Conservation (phyloP, 2,797 vertebrate species). For the Manis javanica region DNA sequence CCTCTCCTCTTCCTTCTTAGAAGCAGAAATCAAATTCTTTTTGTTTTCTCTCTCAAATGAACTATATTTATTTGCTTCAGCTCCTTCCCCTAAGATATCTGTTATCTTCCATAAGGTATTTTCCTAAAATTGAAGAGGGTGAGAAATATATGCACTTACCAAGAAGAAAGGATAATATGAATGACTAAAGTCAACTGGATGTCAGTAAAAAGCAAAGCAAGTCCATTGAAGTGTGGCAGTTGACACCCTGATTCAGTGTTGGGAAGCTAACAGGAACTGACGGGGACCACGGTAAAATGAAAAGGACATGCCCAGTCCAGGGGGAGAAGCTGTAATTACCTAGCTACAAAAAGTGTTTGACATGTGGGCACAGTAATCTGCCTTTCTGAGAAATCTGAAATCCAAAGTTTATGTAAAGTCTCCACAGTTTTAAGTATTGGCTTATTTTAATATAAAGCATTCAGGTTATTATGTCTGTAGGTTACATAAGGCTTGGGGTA, state of each 20-base stretch:
- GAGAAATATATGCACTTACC: not conserved
- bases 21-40: not conserved
- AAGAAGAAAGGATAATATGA: not conserved
- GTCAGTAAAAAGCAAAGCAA: not conserved
- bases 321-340: not conserved
- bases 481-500: not conserved
- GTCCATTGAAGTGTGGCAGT: not conserved
- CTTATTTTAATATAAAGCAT: not conserved
- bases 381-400: not conserved
- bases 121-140: not conserved
- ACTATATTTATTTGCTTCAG: not conserved
- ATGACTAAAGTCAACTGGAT: not conserved
- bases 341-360: not conserved
- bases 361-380: not conserved
- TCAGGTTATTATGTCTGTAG: not conserved
- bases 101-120: not conserved
- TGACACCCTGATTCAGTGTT: not conserved
- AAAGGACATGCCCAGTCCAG: not conserved
- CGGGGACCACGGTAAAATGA: accelerated
- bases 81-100: not conserved
- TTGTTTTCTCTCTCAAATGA: not conserved
- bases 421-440: not conserved
- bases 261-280: not conserved
- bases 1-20: not conserved
- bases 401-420: not conserved